Conservation (phyloP, 2,797 vertebrate species). For the Enteromius viviparus region DNA sequence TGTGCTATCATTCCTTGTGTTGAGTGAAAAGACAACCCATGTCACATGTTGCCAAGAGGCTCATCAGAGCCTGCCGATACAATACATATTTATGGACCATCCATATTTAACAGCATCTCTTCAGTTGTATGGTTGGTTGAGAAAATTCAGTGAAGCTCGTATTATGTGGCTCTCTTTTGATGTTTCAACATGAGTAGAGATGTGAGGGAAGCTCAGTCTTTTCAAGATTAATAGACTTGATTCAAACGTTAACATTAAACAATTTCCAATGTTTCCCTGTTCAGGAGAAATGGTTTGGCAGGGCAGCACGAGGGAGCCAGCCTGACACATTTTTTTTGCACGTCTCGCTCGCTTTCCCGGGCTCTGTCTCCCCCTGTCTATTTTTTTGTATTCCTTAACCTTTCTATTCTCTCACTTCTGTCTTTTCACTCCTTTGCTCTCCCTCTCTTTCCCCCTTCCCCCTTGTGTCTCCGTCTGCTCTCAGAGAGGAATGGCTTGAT, state of each 20-base stretch:
- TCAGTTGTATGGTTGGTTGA: slow-evolving; percentile 63
- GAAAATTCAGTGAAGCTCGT: slow-evolving; percentile 62
- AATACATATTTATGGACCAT: slow-evolving; percentile 24
- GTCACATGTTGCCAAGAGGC: slow-evolving; percentile 15
- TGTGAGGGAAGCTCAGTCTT: slow-evolving; percentile 67
- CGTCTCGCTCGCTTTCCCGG: slow-evolving; percentile 54
- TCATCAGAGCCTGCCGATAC: slow-evolving; percentile 40
- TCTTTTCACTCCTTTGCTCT: slow-evolving; percentile 5
- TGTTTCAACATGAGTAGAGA: slow-evolving; percentile 70
- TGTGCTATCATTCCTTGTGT: neutral
- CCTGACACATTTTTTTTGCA: neutral
- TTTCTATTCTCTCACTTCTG: slow-evolving; percentile 20
- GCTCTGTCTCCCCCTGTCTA: slow-evolving; percentile 57
- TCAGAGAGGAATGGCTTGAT: slow-evolving; percentile 67
- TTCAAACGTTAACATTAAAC: slow-evolving; percentile 76
- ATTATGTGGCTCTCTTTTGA: slow-evolving; percentile 63
- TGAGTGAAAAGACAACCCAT: neutral
- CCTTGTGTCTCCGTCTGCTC: slow-evolving; percentile 19
- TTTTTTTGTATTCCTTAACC: slow-evolving; percentile 45
- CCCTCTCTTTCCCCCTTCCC: slow-evolving; percentile 1
- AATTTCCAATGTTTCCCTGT: slow-evolving; percentile 70
- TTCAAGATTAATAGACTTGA: slow-evolving; percentile 78
- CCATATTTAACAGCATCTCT: slow-evolving; percentile 55
- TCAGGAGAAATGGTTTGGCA: slow-evolving; percentile 67
- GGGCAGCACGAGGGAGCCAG: slow-evolving; percentile 61